Evolutionary conservation across 2,113 vertebrate genomes (phyloP).

Genomic region (Dicerorhinus sumatrensis): DNA sequence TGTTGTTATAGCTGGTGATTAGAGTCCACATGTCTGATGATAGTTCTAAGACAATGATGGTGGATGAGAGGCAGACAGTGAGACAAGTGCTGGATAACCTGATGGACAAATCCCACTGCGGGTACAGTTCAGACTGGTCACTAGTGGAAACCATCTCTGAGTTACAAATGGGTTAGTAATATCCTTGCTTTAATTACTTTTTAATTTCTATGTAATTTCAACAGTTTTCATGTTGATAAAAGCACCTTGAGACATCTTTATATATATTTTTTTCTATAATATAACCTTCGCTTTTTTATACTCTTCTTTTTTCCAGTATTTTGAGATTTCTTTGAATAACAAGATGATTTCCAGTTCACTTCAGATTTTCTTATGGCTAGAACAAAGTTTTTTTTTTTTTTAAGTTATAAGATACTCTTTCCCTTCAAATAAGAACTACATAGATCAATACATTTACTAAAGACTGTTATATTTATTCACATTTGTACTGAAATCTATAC

Average conservation of each 20-base stretch:
- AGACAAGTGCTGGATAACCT: constrained; percentile 98
- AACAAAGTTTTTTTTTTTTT: background rate
- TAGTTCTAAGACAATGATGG: constrained; percentile 99
- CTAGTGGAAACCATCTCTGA: constrained; percentile 97
- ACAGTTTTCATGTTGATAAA: background rate
- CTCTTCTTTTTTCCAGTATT: constrained; percentile 7
- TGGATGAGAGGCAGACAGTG: constrained; percentile 98
- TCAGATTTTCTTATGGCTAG: constrained; percentile 35
- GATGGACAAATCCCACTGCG: constrained; percentile 98
- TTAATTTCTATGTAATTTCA: constrained; percentile 33
- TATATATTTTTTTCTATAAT: constrained; percentile 9
- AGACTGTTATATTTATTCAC: background rate
- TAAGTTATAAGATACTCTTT: constrained; percentile 19
- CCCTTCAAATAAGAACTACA: constrained; percentile 15
- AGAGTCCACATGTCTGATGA: constrained; percentile 99
- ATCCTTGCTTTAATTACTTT: constrained; percentile 5
- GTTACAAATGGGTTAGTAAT: constrained; percentile 96
- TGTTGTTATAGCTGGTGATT: constrained; percentile 93
- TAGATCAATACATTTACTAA: background rate
- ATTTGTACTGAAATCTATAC: background rate
- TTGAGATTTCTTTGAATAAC: constrained; percentile 53
- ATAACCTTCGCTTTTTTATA: constrained; percentile 30
- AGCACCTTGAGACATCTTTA: background rate
- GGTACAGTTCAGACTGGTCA: constrained; percentile 97
- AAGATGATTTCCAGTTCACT: constrained; percentile 52